phyloP scores from a whole-genome alignment of 2,113 vertebrate genomes.

The Spilogale gracilis region DNA sequence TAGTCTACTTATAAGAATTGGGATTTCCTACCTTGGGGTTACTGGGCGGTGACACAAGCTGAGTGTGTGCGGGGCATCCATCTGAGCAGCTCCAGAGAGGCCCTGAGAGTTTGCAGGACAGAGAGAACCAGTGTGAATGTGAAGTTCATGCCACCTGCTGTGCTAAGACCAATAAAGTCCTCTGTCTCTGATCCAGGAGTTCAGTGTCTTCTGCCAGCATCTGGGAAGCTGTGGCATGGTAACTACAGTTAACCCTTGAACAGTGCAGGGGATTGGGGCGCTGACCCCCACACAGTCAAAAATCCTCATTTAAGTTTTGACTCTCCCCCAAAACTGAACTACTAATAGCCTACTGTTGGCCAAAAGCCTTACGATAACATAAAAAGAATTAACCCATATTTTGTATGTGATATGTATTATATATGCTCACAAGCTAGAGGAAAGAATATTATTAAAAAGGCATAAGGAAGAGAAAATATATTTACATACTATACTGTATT shows the following conservation, averaged over 20 bases:
- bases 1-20: background rate
- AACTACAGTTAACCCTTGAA: background rate
- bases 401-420: background rate
- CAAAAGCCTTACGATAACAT: background rate
- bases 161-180: background rate
- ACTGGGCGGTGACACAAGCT: background rate
- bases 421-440: background rate
- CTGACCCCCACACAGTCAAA: background rate
- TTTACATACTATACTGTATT: background rate
- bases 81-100: background rate
- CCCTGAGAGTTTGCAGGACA: too few species aligned
- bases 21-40: background rate
- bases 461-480: background rate
- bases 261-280: background rate
- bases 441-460: background rate
- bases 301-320: background rate
- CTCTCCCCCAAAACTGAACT: background rate
- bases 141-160: background rate
- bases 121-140: background rate
- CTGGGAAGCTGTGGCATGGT: background rate
- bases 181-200: background rate
- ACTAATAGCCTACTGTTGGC: background rate
- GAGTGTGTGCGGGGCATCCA: background rate
- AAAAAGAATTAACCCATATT: background rate
- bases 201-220: background rate